Conservation (phyloP, 2,113 vertebrate genomes). For the Puntigrus tetrazona region DNA sequence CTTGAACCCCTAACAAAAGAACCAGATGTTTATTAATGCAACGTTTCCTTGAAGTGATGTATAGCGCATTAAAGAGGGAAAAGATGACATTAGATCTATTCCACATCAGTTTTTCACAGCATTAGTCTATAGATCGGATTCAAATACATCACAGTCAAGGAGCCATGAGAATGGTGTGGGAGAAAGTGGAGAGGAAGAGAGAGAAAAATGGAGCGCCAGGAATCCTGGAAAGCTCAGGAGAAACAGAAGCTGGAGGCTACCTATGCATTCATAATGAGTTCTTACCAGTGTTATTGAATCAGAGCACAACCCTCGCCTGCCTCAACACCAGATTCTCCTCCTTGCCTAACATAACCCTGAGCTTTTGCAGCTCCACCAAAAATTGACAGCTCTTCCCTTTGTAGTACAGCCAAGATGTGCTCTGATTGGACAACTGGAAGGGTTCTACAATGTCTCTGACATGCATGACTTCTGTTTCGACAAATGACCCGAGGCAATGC, state of each 20-base stretch:
- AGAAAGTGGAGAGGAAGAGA: not conserved
- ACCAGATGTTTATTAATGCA: constrained; percentile 30
- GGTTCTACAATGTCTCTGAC: constrained; percentile 26
- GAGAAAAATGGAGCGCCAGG: not conserved
- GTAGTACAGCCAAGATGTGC: constrained; percentile 32
- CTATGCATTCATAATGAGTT: constrained; percentile 58
- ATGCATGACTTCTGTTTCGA: constrained; percentile 24
- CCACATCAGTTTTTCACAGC: constrained; percentile 4
- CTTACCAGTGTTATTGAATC: constrained; percentile 39
- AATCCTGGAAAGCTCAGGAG: constrained; percentile 45
- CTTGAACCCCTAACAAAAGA: constrained; percentile 41
- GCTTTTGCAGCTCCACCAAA: constrained; percentile 16
- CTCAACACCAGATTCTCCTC: constrained; percentile 40
- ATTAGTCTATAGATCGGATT: constrained; percentile 42
- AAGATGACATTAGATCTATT: constrained; percentile 40
- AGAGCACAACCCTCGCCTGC: constrained; percentile 22
- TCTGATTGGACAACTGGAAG: constrained; percentile 22
- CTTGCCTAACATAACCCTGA: constrained; percentile 35
- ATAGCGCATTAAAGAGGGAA: constrained; percentile 19
- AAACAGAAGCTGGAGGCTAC: constrained; percentile 51
- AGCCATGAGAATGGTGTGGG: not conserved
- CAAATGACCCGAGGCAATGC: constrained; percentile 42
- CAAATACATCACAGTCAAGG: constrained; percentile 47
- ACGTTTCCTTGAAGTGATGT: constrained; percentile 28
- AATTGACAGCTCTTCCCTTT: constrained; percentile 48